Evolutionary conservation across 2,113 vertebrate genomes (phyloP).

Genomic region (Coryphaenoides rupestris): DNA sequence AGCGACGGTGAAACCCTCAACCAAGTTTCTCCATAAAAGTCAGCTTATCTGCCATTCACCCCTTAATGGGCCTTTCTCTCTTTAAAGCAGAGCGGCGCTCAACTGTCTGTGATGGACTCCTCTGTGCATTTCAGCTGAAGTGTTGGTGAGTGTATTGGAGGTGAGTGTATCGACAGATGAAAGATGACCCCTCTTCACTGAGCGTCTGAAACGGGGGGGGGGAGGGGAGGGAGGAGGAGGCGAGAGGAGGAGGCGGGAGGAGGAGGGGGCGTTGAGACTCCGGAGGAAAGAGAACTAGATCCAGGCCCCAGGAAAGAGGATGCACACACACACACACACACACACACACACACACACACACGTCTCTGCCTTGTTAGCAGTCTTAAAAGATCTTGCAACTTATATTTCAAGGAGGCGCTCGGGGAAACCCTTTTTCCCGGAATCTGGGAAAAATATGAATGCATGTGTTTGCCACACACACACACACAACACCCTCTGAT

Average conservation of each 20-base stretch:
- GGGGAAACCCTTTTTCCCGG: background rate
- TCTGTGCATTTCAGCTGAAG: constrained; percentile 22
- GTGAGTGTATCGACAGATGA: constrained; percentile 15
- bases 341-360: no score
- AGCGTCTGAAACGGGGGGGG: constrained; percentile 41
- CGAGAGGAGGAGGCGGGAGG: constrained; percentile 36
- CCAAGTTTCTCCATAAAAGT: no score
- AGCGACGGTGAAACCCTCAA: no score
- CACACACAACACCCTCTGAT: constrained; percentile 31
- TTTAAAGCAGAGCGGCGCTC: no score
- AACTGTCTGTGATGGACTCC: no score
- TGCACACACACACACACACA: background rate
- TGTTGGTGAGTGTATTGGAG: constrained; percentile 27
- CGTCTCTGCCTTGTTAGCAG: background rate
- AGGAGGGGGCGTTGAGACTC: constrained; percentile 5
- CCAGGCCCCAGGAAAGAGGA: constrained; percentile 26
- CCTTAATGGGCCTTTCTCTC: no score
- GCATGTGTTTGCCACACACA: background rate
- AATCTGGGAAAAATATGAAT: background rate
- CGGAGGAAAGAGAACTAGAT: constrained; percentile 42
- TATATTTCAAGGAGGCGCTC: background rate
- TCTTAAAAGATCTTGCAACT: constrained; percentile 6
- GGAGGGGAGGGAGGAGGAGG: constrained; percentile 22
- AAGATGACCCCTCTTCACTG: constrained; percentile 47
- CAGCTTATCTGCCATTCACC: no score